Base-by-base conservation (phyloP, 2,113 vertebrate genomes). In the Glaucomys volans region DNA sequence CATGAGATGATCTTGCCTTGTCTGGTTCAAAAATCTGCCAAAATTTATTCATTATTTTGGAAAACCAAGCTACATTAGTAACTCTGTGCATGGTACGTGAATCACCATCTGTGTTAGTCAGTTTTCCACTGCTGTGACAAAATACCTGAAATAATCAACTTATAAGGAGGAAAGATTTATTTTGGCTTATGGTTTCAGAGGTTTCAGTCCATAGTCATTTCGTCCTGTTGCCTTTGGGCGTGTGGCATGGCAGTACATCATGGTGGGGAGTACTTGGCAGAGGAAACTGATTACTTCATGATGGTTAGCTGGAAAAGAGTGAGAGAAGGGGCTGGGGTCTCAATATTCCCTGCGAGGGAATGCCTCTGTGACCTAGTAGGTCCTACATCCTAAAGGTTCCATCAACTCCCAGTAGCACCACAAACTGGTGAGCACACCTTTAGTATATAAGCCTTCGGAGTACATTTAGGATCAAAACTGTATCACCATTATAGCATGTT, bases 1-100 rank as follows among this genome's bases (percentile, higher is more conserved):
- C 0, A 62, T 76, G 62, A 69, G 30, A 50, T 77, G 35, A 54
- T 35, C 71, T 76, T 59, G 42, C 4, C 8, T 91, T 83, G 37
- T 52, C 75, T 66, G 9, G 2, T 81, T 69, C 3, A n/a, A 82
- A 91, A 69, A 69, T 76, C 44, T 91, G 59, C 71, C 57, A 91
- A 69, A 87, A 76, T 12, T 62, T 82, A 77, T 72, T 87, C 10
- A 37, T 57, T 37, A 81, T 94, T 69, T 62, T 94, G 76, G 76
- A 87, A 81, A 96, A 75, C 80, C 54, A 81, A 86, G 37, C 18
- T 80, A 89, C 13, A 72, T 44, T 6, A 72, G 24, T 35, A 80
- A 35, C 8, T 93, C 59, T 47, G 8, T 82, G 42, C 28, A 47
- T 86, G 59, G 22, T 59, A 85, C 64, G n/a, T 89, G 40, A 71